Percentiles rank a stretch among this genome's conserved stretches.
phyloP scores from a whole-genome alignment of 64 coral and sea anemone species.

The Dendronephthya gigantea region DNA sequence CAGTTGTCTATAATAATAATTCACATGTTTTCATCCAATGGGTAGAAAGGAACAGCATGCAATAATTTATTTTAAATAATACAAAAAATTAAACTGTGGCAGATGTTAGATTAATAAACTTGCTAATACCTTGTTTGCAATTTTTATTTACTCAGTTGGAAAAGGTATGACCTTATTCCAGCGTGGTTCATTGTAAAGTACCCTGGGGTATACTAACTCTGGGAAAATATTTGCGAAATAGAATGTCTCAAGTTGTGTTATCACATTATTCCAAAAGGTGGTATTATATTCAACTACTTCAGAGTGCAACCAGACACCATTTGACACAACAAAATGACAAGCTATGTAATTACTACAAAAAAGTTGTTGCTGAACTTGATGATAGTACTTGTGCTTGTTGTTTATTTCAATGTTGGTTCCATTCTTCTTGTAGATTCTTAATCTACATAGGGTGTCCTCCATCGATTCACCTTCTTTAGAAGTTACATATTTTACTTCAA shows the following conservation, averaged over 20 bases:
- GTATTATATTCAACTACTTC: constrained; percentile 21
- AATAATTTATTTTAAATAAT: neutral
- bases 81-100: too few species aligned
- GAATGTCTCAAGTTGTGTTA: neutral
- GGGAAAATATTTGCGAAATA: constrained; percentile 13
- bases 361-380: constrained; percentile 45
- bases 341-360: constrained; percentile 36
- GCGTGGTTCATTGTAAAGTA: constrained; percentile 10
- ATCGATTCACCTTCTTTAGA: neutral
- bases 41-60: neutral
- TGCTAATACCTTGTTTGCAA: too few species aligned
- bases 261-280: constrained; percentile 2
- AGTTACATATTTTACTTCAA: constrained; percentile 50
- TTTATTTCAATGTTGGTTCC: constrained; percentile 37
- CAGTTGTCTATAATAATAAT: neutral
- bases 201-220: constrained; percentile 20
- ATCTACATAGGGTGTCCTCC: neutral
- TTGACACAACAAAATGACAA: constrained; percentile 56
- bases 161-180: neutral
- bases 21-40: neutral
- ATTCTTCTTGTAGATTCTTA: neutral
- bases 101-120: too few species aligned
- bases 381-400: constrained; percentile 51
- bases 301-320: constrained; percentile 25
- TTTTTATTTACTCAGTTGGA: too few species aligned